Evolutionary conservation across 2,888 invertebrate genomes (phyloP).

Genomic region (Thyatira batis): DNA sequence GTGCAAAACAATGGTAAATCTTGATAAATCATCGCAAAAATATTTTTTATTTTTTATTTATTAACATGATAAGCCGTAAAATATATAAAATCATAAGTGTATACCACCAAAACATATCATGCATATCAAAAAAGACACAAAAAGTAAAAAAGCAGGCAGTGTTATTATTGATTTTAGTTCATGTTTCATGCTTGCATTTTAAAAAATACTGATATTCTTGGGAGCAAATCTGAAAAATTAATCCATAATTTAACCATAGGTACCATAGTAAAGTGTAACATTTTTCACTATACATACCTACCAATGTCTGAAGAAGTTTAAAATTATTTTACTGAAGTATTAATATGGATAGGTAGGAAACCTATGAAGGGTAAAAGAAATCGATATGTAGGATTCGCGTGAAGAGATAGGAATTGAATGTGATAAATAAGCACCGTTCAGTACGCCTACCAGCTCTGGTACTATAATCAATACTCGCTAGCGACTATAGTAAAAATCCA

Average conservation of each 20-base stretch:
- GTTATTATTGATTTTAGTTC: background rate
- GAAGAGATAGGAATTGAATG: background rate
- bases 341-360: background rate
- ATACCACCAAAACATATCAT: constrained; percentile 3
- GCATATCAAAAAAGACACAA: constrained; percentile 16
- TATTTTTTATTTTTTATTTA: constrained; percentile 21
- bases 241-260: constrained; percentile 14
- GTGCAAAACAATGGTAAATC: too few relatives aligned
- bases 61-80: constrained; percentile 16
- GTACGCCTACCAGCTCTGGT: too few relatives aligned
- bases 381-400: background rate
- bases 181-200: constrained; percentile 25
- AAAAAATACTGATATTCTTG: constrained; percentile 78
- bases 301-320: background rate
- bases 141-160: constrained; percentile 23
- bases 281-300: background rate
- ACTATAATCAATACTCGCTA: too few relatives aligned
- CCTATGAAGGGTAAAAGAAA: background rate
- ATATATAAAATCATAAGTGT: constrained; percentile 18
- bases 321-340: background rate
- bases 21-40: too few relatives aligned
- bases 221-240: constrained; percentile 77
- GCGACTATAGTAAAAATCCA: background rate
- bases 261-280: background rate
- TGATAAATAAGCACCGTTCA: too few relatives aligned